Evolutionary conservation across 1,140 invertebrate species (phyloP).

Genomic region (Pseudachorutes palmiensis): DNA sequence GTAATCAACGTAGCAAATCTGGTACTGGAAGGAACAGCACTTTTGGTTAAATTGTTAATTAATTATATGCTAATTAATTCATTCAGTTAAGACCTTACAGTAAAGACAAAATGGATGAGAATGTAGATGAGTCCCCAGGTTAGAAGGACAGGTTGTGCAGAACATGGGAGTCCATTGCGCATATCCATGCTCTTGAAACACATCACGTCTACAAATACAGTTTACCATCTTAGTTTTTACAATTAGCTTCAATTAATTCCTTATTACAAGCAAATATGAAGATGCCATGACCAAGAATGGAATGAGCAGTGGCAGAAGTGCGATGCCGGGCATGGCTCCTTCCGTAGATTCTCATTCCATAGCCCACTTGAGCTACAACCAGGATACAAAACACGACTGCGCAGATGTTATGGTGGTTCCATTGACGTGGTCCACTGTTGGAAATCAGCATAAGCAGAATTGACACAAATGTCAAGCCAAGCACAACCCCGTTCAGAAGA

Average conservation of each 20-base stretch:
- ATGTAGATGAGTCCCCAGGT: background rate
- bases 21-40: background rate
- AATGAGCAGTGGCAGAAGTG: background rate
- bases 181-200: background rate
- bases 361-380: background rate
- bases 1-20: slow-evolving; percentile 3
- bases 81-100: background rate
- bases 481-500: background rate
- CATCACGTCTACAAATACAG: background rate
- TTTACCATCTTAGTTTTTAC: background rate
- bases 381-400: background rate
- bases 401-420: slow-evolving; percentile 1
- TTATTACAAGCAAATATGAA: background rate
- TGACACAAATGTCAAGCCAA: background rate
- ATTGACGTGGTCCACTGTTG: background rate
- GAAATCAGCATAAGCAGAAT: background rate
- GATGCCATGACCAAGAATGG: background rate
- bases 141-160: background rate
- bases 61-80: background rate
- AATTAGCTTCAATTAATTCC: no score
- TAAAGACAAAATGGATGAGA: background rate
- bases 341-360: background rate
- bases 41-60: background rate
- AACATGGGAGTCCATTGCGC: background rate
- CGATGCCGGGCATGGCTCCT: background rate